Evolutionary conservation across 2,888 invertebrate species (phyloP).

Genomic region (Coenonympha arcania): DNA sequence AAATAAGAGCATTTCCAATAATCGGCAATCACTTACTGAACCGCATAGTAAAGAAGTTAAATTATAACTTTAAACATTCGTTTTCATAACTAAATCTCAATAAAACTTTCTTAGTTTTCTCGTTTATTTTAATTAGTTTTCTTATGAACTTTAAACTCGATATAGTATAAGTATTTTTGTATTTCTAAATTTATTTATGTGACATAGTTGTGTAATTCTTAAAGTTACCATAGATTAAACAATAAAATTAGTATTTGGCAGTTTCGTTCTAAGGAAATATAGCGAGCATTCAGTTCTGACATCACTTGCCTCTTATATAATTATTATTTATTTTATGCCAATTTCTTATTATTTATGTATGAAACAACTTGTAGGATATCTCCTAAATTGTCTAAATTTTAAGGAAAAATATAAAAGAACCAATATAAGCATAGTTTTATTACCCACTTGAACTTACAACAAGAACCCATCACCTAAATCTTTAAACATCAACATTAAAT

Average conservation of each 20-base stretch:
- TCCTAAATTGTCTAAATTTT: constrained; percentile 59
- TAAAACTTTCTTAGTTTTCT: constrained; percentile 35
- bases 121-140: constrained; percentile 33
- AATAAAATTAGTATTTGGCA: constrained; percentile 27
- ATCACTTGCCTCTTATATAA: constrained; percentile 57
- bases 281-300: constrained; percentile 30
- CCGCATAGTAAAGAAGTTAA: neutral
- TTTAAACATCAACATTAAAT: constrained; percentile 17
- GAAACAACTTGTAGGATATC: constrained; percentile 41
- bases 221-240: constrained; percentile 70
- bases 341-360: constrained; percentile 61
- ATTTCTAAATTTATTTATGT: constrained; percentile 65
- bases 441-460: constrained; percentile 25
- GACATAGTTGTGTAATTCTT: constrained; percentile 56
- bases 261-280: constrained; percentile 25
- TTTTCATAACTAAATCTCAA: neutral
- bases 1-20: neutral
- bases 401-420: constrained; percentile 62
- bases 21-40: neutral
- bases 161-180: constrained; percentile 51
- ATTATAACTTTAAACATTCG: neutral
- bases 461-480: constrained; percentile 26
- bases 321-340: constrained; percentile 62
- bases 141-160: constrained; percentile 35
- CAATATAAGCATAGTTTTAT: constrained; percentile 44